Conservation (phyloP, 2,888 invertebrate species). For the Nowickia ferox region DNA sequence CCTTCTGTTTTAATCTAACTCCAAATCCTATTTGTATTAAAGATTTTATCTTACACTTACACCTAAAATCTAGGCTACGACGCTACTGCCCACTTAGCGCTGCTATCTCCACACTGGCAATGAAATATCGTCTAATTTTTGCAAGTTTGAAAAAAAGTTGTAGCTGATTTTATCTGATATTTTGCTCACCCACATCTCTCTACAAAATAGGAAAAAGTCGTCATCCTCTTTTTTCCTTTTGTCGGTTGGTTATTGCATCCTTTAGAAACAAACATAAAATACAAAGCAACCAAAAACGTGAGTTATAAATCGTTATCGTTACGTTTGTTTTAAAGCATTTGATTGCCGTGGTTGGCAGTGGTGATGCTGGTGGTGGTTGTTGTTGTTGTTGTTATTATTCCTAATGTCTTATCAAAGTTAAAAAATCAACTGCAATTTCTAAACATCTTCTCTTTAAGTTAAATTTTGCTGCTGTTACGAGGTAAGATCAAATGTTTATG, state of each 20-base stretch:
- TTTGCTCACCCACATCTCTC: conserved; percentile 60
- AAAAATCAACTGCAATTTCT: conserved; percentile 66
- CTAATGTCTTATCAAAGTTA: conserved; percentile 58
- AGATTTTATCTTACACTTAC: neutral
- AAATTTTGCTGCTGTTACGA: conserved; percentile 36
- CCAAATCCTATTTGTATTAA: neutral
- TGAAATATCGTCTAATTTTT: conserved; percentile 53
- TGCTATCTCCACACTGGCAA: conserved; percentile 38
- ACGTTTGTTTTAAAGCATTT: conserved; percentile 41
- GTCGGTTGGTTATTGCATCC: conserved; percentile 24
- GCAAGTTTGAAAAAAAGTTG: neutral
- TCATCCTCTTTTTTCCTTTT: conserved; percentile 36
- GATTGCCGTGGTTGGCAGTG: neutral
- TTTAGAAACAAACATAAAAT: conserved; percentile 2
- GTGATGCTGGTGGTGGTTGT: neutral
- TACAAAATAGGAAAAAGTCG: conserved; percentile 8
- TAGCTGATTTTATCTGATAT: conserved; percentile 33
- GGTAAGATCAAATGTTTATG: conserved; percentile 60
- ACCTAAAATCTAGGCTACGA: conserved; percentile 43
- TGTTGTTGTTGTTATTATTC: neutral
- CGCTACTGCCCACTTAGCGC: conserved; percentile 51
- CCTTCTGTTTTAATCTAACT: neutral
- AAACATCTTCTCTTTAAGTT: conserved; percentile 44
- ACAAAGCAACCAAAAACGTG: conserved; percentile 62
- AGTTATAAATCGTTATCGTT: conserved; percentile 66